Evolutionary conservation across 2,888 invertebrate genomes (phyloP), one percentile per base, ranked within the genome.

Genomic region (Desoria tigrina): DNA sequence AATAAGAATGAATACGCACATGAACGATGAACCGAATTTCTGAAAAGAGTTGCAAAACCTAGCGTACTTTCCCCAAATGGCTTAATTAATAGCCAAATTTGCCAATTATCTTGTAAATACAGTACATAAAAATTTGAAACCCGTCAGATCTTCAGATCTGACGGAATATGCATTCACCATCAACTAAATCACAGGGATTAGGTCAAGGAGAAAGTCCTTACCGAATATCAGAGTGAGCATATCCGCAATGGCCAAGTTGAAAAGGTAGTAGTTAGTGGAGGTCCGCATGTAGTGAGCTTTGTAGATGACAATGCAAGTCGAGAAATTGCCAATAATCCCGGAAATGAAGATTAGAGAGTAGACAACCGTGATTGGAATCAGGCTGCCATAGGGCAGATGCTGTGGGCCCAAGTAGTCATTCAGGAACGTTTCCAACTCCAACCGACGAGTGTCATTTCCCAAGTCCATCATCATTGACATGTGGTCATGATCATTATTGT

Each of bases 281-380:
- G 78, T 79, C 66, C 78, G 75, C 79, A 79, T 79, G 72, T 79
- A 79, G 60, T 77, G 77, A 55, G 79, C 78, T 56, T 76, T 74
- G 26, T 76, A 74, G 39, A 79, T 78, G 49, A 79, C 79, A 51
- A 79, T 68, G 65, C 79, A 79, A 1, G 79, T 78, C 42, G 76
- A 76, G 16, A 76, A 65, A 59, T 79, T 79, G 21, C 79, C 79
- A 28, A 79, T 69, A 7, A 79, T 65, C 14, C 78, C 78, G 1
- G 77, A 74, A 27, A 79, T 68, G 61, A 79, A 78, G 53, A 79
- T 79, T n/a, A 79, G 50, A 7, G 74, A 68, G 68, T 79, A 79
- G 27, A 79, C 72, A 1, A 76, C 68, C 0, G 79, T 79, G 53
- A 79, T 72, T 1, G 79, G 79, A 18, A 79, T 75, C 32, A 79